phyloP scores from a whole-genome alignment of 2,888 invertebrate genomes.

The Netelia virgata region DNA sequence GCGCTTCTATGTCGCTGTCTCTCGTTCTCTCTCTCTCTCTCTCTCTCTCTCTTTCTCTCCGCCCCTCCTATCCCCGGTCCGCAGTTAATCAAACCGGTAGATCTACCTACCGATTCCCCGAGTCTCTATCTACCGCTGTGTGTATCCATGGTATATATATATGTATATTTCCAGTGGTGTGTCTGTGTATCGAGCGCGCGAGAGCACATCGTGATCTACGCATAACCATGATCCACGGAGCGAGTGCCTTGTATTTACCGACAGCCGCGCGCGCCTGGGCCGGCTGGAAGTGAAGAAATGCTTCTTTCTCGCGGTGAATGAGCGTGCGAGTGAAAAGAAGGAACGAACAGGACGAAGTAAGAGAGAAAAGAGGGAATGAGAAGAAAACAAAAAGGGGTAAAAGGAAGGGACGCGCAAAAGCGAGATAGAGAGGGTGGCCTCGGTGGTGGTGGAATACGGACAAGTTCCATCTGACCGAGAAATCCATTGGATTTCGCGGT shows the following conservation, averaged over 20 bases:
- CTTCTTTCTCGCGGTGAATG: slow-evolving; percentile 41
- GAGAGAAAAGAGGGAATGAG: not conserved
- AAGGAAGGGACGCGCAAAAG: slow-evolving; percentile 14
- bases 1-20: slow-evolving; percentile 44
- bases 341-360: slow-evolving; percentile 41
- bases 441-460: slow-evolving; percentile 7
- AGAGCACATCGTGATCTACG: slow-evolving; percentile 68
- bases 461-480: slow-evolving; percentile 8
- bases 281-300: slow-evolving; percentile 70
- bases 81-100: slow-evolving; percentile 77
- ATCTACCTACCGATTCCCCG: slow-evolving; percentile 72
- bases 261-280: slow-evolving; percentile 70
- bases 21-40: slow-evolving; percentile 38
- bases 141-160: slow-evolving; percentile 9
- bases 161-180: slow-evolving; percentile 1
- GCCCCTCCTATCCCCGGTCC: slow-evolving; percentile 62
- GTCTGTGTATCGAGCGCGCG: slow-evolving; percentile 27
- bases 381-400: slow-evolving; percentile 16
- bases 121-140: slow-evolving; percentile 29
- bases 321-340: slow-evolving; percentile 62
- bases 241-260: slow-evolving; percentile 72
- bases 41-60: slow-evolving; percentile 39
- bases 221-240: slow-evolving; percentile 70
- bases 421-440: slow-evolving; percentile 2
- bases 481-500: slow-evolving; percentile 11